phyloP scores from a whole-genome alignment of 1,140 invertebrate genomes.

The Maniola jurtina region DNA sequence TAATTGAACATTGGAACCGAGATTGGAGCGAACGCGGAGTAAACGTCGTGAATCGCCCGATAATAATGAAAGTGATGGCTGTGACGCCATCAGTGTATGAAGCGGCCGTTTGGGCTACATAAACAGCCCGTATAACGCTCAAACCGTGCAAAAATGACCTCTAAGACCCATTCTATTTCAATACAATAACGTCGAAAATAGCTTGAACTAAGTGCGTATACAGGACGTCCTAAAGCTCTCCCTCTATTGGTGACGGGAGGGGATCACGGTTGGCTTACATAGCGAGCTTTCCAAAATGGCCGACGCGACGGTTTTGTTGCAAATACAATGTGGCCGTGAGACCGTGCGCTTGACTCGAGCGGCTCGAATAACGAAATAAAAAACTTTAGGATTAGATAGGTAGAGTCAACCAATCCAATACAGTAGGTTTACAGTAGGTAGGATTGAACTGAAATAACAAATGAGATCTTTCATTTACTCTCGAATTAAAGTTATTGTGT shows the following conservation, averaged over 20 bases:
- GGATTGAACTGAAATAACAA: too few species aligned
- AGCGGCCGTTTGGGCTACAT: constrained; percentile 77
- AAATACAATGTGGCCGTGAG: constrained; percentile 26
- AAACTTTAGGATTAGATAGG: neutral
- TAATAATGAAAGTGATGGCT: constrained; percentile 78
- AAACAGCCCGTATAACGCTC: constrained; percentile 71
- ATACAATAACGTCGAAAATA: constrained; percentile 37
- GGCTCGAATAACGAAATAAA: neutral
- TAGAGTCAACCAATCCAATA: neutral
- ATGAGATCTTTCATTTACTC: too few species aligned
- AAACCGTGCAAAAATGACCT: constrained; percentile 41
- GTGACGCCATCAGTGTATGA: constrained; percentile 75
- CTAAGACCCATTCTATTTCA: constrained; percentile 35
- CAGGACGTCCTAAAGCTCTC: constrained; percentile 46
- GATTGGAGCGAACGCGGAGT: constrained; percentile 63
- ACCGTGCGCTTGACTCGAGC: constrained; percentile 1
- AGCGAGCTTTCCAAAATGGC: constrained; percentile 68
- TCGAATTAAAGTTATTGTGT: too few species aligned
- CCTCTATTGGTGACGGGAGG: constrained; percentile 57
- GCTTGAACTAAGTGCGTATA: constrained; percentile 25
- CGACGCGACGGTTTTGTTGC: constrained; percentile 59
- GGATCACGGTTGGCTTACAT: constrained; percentile 60
- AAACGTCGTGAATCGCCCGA: constrained; percentile 76
- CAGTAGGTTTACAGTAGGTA: neutral
- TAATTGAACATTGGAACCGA: constrained; percentile 68